Percentiles rank a stretch among this genome's conserved stretches.
Conservation (phyloP, 2,888 invertebrate species). For the Phalera bucephala region DNA sequence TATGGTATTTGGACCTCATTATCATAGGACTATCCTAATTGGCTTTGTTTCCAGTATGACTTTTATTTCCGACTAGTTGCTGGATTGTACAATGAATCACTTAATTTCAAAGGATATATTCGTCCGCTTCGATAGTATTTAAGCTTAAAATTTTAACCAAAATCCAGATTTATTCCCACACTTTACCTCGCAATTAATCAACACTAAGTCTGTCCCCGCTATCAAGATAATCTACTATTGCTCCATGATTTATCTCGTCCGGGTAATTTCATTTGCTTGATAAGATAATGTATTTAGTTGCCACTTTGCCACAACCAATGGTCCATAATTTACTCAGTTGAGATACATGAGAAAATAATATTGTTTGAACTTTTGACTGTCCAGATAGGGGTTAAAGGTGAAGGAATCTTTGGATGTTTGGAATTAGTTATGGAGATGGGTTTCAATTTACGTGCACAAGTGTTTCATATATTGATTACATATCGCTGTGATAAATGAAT, state of each 20-base stretch:
- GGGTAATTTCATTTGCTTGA: background rate
- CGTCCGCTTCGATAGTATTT: no score
- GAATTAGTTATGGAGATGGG: background rate
- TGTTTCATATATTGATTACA: background rate
- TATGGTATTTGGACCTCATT: no score
- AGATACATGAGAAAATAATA: no score
- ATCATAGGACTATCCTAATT: no score
- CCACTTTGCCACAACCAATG: background rate
- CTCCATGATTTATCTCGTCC: constrained; percentile 1
- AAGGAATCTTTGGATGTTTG: background rate
- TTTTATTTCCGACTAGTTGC: no score
- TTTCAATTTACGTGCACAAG: background rate
- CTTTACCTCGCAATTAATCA: constrained; percentile 1
- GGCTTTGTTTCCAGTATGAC: no score
- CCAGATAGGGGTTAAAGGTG: background rate
- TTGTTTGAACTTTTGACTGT: no score
- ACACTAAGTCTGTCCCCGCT: background rate
- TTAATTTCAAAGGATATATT: no score
- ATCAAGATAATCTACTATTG: constrained; percentile 1
- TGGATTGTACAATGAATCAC: no score
- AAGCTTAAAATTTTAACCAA: background rate
- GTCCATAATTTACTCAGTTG: background rate
- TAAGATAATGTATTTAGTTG: background rate
- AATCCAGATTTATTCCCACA: background rate
- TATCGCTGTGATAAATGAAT: no score